Evolutionary conservation across 2,888 invertebrate genomes (phyloP), one percentile per base, ranked within the genome.

Genomic region (Nemotelus pantherinus): DNA sequence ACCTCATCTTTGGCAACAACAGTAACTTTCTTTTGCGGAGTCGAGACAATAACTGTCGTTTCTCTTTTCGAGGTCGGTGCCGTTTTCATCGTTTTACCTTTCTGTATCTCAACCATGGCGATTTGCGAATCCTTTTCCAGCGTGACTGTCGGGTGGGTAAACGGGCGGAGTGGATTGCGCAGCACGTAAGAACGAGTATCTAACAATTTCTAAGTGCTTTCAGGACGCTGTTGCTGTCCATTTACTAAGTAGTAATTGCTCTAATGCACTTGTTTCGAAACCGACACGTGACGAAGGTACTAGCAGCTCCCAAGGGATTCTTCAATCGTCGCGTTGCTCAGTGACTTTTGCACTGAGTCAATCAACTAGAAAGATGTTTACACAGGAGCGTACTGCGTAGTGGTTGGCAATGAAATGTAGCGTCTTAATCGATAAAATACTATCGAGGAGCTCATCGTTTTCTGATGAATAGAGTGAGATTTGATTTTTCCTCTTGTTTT

Each of bases 1-100:
- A 87, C 87, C 87, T 87, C 87, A 78, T 87, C 87, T 80, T 86
- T 87, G 77, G 86, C 85, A 82, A 87, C 84, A 74, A 87, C 82
- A 60, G 87, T 87, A 64, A 87, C 87, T 83, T 87, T 87, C 80
- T 87, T 87, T 80, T 86, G 84, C 82, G 87, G 86, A 64, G 87
- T 86, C 82, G 84, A 85, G 80, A 85, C 85, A 80, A 87, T 87
- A 78, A 87, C 86, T n/a, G 60, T 41, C 67, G 87, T 87, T 83
- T 87, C 86, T 77, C 86, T 84, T 79, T 87, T 87, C 68, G 86
- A 79, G 80, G 86, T 85, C 78, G 86, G 83, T 77, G 85, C 81
- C 81, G 85, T 86, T 41, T 86, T 82, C 43, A 85, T 85, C 80
- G 85, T 84, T 80, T 86, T 85, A 43, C 85, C 86, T 82, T 86